Evolutionary conservation across 2,888 invertebrate genomes (phyloP), one percentile per base, ranked within the genome.

Genomic region (Oligia strigilis): DNA sequence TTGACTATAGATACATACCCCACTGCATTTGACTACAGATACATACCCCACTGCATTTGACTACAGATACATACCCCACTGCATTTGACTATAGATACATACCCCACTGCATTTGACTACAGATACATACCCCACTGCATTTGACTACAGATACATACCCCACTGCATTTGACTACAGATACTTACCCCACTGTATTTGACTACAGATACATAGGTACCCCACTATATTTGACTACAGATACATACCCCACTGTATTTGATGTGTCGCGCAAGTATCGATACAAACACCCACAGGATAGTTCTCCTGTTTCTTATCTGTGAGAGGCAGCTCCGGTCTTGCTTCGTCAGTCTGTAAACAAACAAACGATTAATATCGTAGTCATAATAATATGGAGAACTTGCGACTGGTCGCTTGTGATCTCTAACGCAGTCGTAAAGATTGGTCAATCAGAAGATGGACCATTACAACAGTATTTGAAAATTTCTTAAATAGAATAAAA

Each of bases 241-340:
- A 46, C 46, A 46, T 46, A 46, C 46, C 46, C 46, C 98, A 98
- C 14, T 97, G 97, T 72, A 98, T 91, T 85, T 97, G 98, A 90
- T 97, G 97, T 71, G 97, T 97, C 2, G 98, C 97, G 55, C 98
- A 98, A 9, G 97, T 98, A 91, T 99, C 98, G 1, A 99, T 95
- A 11, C 98, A 97, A 78, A 99, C 93, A 19, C 99, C 99, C 70
- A 99, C 95, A 0, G 99, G 99, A 93, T 98, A 98, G 9, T 98
- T 98, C 90, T 99, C 99, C 91, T 98, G 97, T 84, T 98, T 98
- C 23, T 97, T 97, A 72, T 97, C 96, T 80, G 98, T 98, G 29
- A 99, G 94, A 0, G 99, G 99, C 78, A 99, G 95, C 93, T 99
- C 99, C 0, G 99, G 99, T 79, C 99, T 97, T 0, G 98, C 98